Evolutionary conservation across 1,140 invertebrate species (phyloP).

Genomic region (Rhagoletis pomonella): DNA sequence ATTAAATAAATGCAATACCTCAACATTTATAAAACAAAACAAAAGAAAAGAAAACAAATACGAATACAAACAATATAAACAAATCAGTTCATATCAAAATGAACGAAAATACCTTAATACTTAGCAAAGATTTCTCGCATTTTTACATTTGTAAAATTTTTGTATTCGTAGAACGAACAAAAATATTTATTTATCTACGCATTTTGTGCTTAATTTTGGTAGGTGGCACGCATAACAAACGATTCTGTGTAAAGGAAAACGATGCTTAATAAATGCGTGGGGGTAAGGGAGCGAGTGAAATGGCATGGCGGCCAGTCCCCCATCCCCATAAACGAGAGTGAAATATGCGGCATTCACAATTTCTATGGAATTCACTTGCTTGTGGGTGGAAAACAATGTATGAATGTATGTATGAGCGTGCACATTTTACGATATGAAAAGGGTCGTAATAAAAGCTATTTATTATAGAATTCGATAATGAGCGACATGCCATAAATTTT

Average conservation of each 20-base stretch:
- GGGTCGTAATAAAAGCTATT: not conserved
- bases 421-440: not conserved
- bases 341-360: not conserved
- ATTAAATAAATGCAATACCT: not conserved
- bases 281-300: not conserved
- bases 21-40: not conserved
- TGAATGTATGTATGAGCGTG: not conserved
- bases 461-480: not conserved
- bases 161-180: not conserved
- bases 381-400: not conserved
- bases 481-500: not conserved
- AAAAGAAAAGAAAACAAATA: no score
- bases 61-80: not conserved
- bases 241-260: not conserved
- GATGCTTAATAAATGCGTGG: not conserved
- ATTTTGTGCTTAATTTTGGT: not conserved
- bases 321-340: not conserved
- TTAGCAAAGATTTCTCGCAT: not conserved
- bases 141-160: not conserved
- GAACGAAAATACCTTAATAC: not conserved
- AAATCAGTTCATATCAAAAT: conserved; percentile 14
- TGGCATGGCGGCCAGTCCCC: no score
- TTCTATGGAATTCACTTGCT: not conserved
- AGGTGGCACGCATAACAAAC: not conserved
- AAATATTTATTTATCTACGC: not conserved